These are phyloP conservation scores for Napeogenes inachia DNA, from an alignment of 2,888 invertebrate species.

Conservation along the genomic window DNA sequence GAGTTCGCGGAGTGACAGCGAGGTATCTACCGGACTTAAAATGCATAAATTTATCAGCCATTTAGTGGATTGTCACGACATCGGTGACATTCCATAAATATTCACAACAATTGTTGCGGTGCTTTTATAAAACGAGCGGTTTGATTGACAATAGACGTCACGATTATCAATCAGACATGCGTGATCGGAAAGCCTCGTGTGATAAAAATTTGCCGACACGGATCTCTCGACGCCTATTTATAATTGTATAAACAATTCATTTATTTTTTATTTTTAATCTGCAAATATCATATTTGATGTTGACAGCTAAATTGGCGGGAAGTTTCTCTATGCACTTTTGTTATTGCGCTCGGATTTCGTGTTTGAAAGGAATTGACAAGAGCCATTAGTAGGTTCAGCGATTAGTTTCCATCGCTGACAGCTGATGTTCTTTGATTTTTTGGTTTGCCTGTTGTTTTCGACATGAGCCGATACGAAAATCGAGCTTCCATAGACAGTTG, in stretches of 20 bases:
- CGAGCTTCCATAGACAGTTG: conserved; percentile 45
- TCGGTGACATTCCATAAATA: conserved; percentile 65
- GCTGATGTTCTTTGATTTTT: conserved; percentile 37
- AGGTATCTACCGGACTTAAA: conserved; percentile 58
- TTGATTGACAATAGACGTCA: conserved; percentile 68
- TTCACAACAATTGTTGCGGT: conserved; percentile 59
- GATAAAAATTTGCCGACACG: conserved; percentile 32
- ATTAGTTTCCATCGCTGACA: conserved; percentile 43
- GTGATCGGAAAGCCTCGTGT: conserved; percentile 45
- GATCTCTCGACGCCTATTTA: conserved; percentile 22
- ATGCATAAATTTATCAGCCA: conserved; percentile 50
- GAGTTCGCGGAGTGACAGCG: conserved; percentile 37
- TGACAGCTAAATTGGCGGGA: conserved; percentile 53
- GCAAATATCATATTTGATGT: conserved; percentile 44
- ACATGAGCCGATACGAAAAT: conserved; percentile 37
- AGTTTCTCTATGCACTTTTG: conserved; percentile 67
- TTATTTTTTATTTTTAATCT: conserved; percentile 37
- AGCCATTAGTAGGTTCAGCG: conserved; percentile 37
- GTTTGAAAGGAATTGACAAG: conserved; percentile 42
- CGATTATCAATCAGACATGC: conserved; percentile 63
- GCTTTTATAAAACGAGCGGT: conserved; percentile 58
- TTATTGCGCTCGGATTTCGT: conserved; percentile 40
- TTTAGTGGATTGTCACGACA: conserved; percentile 58
- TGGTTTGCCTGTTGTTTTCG: conserved; percentile 35
- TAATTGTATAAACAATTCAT: conserved; percentile 36